Evolutionary conservation across 2,797 vertebrate genomes (phyloP).

Genomic region (Ceryle rudis): DNA sequence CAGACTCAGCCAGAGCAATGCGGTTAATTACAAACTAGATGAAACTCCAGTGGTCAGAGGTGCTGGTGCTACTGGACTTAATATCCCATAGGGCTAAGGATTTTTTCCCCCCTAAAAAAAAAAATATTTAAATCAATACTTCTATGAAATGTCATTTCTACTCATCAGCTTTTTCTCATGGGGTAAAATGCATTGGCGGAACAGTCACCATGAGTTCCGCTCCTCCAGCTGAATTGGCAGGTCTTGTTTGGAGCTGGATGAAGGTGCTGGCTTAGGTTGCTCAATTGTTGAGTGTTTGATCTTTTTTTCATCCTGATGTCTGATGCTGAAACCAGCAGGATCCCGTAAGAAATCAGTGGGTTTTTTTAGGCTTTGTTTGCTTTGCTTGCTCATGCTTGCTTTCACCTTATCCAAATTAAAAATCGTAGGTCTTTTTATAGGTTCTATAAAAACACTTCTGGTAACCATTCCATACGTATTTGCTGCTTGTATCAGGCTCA

Average conservation of each 20-base stretch:
- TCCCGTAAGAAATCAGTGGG: no score
- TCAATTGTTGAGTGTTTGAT: not conserved
- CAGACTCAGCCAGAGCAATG: not conserved
- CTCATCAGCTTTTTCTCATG: not conserved
- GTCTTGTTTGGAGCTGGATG: not conserved
- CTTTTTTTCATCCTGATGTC: not conserved
- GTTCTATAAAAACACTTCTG: not conserved
- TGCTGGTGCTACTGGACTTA: not conserved
- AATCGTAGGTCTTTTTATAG: no score
- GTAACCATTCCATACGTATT: not conserved
- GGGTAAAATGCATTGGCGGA: not conserved
- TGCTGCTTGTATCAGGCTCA: not conserved
- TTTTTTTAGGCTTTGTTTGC: no score
- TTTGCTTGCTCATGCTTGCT: no score
- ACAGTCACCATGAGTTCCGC: not conserved
- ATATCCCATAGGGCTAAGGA: not conserved
- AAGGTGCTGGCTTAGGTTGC: not conserved
- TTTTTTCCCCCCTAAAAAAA: not conserved
- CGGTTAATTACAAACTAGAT: not conserved
- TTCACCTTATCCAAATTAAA: no score
- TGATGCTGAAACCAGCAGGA: no score
- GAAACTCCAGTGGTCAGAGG: not conserved
- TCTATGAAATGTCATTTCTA: not conserved
- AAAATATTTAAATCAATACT: not conserved
- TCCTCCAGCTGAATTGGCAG: not conserved